Conservation (phyloP, 1,140 invertebrate genomes). For the Acromyrmex echinatior region DNA sequence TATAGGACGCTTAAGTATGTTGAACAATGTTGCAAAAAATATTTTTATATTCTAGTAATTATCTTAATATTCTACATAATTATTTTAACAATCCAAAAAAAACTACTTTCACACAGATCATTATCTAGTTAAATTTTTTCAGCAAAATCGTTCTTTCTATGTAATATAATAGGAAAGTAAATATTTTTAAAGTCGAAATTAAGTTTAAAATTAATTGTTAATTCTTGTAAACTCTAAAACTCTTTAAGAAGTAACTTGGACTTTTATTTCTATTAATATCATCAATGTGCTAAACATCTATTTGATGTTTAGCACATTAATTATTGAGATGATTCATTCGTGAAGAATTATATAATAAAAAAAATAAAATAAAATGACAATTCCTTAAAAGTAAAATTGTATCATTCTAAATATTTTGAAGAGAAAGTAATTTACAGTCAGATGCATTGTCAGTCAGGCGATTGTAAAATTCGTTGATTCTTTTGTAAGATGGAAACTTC, state of each 20-base stretch:
- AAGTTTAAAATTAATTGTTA: not conserved
- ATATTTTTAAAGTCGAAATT: not conserved
- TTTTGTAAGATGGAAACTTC: not conserved
- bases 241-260: not conserved
- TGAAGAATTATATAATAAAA: not conserved
- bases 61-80: no score
- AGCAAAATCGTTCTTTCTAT: no score
- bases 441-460: no score
- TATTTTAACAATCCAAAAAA: no score
- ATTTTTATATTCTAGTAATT: no score
- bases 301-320: not conserved
- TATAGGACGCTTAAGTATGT: no score
- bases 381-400: not conserved
- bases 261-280: not conserved
- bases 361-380: not conserved
- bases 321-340: not conserved
- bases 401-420: not conserved
- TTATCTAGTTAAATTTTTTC: no score
- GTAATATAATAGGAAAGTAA: not conserved
- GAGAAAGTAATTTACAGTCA: not conserved
- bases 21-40: no score
- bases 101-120: no score
- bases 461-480: not conserved
- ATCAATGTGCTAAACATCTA: no score
- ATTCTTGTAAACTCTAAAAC: not conserved